Conservation (phyloP, 2,888 invertebrate species). For the Acanthococcus lagerstroemiae region DNA sequence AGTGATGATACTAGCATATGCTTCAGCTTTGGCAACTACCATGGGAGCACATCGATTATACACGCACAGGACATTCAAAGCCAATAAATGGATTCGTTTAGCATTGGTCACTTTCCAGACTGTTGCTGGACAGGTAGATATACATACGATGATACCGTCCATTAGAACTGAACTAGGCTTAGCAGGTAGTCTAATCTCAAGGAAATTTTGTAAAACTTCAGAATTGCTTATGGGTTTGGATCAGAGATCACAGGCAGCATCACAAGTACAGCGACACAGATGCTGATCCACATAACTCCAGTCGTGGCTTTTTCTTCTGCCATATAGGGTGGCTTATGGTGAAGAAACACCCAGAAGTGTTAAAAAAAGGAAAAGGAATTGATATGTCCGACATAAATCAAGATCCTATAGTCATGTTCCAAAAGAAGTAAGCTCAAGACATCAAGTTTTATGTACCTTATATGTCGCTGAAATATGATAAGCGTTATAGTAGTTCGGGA, state of each 20-base stretch:
- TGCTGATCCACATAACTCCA: constrained; percentile 70
- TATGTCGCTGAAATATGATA: too few relatives aligned
- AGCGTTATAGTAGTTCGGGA: too few relatives aligned
- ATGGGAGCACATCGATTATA: constrained; percentile 72
- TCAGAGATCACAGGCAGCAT: constrained; percentile 69
- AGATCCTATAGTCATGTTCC: constrained; percentile 62
- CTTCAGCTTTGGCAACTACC: constrained; percentile 40
- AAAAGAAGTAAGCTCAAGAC: constrained; percentile 53
- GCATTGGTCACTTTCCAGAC: constrained; percentile 57
- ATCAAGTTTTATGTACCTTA: too few relatives aligned
- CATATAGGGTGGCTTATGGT: constrained; percentile 79
- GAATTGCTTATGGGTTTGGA: constrained; percentile 67
- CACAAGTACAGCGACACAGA: constrained; percentile 67
- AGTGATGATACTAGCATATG: constrained; percentile 10
- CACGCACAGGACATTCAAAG: constrained; percentile 69
- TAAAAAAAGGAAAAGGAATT: constrained; percentile 53
- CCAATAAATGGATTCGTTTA: constrained; percentile 51
- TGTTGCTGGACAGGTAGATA: constrained; percentile 61
- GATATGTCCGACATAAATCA: constrained; percentile 65
- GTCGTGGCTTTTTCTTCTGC: constrained; percentile 74
- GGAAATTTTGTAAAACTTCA: constrained; percentile 39
- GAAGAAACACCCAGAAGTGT: constrained; percentile 66
- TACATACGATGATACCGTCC: too few relatives aligned
- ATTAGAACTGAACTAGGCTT: too few relatives aligned
- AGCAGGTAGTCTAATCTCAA: too few relatives aligned